These are phyloP conservation scores for Oreohelix idahoensis DNA, from an alignment of 1,140 invertebrate genomes.

Conservation along the genomic window DNA sequence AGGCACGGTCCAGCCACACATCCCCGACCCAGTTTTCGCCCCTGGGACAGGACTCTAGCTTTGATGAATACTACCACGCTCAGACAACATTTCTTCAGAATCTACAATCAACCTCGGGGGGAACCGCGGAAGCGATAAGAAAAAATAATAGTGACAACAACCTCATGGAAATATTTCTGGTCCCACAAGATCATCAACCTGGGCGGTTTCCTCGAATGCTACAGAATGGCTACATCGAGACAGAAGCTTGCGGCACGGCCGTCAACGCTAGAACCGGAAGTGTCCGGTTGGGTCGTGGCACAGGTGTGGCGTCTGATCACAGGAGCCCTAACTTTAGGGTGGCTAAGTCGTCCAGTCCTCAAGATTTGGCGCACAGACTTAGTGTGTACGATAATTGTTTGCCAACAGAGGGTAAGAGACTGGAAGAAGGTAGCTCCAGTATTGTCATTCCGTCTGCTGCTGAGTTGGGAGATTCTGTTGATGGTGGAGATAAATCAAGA, in stretches of 20 bases:
- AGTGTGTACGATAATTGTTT: slow-evolving; percentile 7
- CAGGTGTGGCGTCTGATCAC: neutral
- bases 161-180: slow-evolving; percentile 52
- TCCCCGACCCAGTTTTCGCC: neutral
- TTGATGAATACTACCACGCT: slow-evolving; percentile 48
- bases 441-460: neutral
- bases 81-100: slow-evolving; percentile 47
- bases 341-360: neutral
- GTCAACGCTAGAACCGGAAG: slow-evolving; percentile 76
- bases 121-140: slow-evolving; percentile 12
- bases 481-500: neutral
- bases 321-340: neutral
- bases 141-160: slow-evolving; percentile 56
- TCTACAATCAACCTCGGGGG: slow-evolving; percentile 16
- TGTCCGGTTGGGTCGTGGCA: slow-evolving; percentile 77
- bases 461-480: neutral
- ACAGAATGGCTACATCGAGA: slow-evolving; percentile 54
- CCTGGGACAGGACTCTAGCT: slow-evolving; percentile 6
- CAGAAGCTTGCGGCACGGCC: slow-evolving; percentile 43
- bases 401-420: neutral
- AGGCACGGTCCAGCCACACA: neutral
- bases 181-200: slow-evolving; percentile 62
- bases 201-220: slow-evolving; percentile 68
- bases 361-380: neutral
- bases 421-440: neutral